Evolutionary conservation across 2,888 invertebrate species (phyloP), one percentile per base, ranked within the genome.

Genomic region (Troides aeacus): DNA sequence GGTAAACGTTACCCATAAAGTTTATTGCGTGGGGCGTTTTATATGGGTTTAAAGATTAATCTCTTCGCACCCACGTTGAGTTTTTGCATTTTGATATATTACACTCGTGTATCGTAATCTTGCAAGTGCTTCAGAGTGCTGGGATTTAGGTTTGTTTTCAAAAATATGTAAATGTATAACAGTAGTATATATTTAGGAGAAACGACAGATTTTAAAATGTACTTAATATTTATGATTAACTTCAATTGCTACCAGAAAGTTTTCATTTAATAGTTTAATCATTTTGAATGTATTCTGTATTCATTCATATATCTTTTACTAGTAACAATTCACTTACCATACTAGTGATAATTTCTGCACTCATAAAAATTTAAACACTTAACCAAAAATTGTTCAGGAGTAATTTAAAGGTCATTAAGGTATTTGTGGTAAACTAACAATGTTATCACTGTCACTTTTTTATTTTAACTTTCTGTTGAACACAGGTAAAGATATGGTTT

Each of bases 401-500:
- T 24, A 24, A 24, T 24, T 24, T 24, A 24, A 24, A 24, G 4
- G 24, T 24, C 2, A 24, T 24, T 24, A 3, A 24, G 4, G 24
- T 24, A 24, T 30, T 3, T 30, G 30, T 30, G 30, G 30, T 3
- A 30, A 30, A 30, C 30, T 0, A 30, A 30, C 30, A 17, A 50
- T 5, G 5, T 18, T 50, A 17, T 53, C n/a, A n/a, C n/a, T 53
- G 18, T 53, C 18, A n/a, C 12, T 46, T 46, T 46, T 46, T 46
- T 46, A 46, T 46, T 46, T 18, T 12, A 59, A 1, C 24, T 50
- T 62, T 72, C 75, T 66, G 78, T 81, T 84, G 74, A 77, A 80
- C 80, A 17, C 94, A 98, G 97, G 98, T 98, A 73, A 98, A 98
- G 94, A 98, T 99, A 80, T 99, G 98, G 99, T 99, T 99, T 89